Percentiles rank a stretch among this genome's conserved stretches.
Conservation (phyloP, 2,888 invertebrate genomes). For the Torymus tubicola region DNA sequence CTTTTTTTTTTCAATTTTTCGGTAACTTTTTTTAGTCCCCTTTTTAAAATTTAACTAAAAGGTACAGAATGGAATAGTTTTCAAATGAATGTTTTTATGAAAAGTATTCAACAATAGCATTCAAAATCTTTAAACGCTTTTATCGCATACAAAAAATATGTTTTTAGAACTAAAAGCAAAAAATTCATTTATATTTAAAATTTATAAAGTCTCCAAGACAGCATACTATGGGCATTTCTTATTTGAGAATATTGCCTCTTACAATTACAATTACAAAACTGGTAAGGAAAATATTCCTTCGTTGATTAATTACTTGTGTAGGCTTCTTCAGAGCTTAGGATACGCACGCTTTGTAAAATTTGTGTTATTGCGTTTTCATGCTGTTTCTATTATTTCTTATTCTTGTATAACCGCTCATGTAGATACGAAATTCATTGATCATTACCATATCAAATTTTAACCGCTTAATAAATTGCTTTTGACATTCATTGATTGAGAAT, state of each 20-base stretch:
- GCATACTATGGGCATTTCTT: constrained; percentile 35
- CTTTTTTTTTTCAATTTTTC: constrained; percentile 24
- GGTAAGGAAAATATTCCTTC: constrained; percentile 62
- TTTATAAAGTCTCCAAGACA: constrained; percentile 19
- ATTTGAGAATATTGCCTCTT: constrained; percentile 55
- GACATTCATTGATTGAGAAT: constrained; percentile 42
- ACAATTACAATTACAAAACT: constrained; percentile 63
- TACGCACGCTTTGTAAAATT: constrained; percentile 45
- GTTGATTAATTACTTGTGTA: constrained; percentile 53
- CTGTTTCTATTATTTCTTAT: constrained; percentile 35
- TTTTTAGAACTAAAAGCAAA: constrained; percentile 24
- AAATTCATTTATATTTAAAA: constrained; percentile 23
- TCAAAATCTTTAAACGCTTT: neutral
- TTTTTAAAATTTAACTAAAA: constrained; percentile 16
- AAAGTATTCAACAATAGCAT: constrained; percentile 20
- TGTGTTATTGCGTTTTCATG: constrained; percentile 47
- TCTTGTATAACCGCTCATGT: constrained; percentile 33
- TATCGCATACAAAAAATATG: constrained; percentile 1
- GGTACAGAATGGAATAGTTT: constrained; percentile 10
- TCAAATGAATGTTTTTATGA: constrained; percentile 1
- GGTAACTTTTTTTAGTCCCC: constrained; percentile 24
- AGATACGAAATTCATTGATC: constrained; percentile 27
- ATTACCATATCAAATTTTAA: constrained; percentile 45
- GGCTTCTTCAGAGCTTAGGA: constrained; percentile 51
- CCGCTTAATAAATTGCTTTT: constrained; percentile 47